A percentile compares a stretch with the other conserved stretches of the same genome.
phyloP scores from a whole-genome alignment of 2,113 vertebrate species.

The Phrynosoma platyrhinos region DNA sequence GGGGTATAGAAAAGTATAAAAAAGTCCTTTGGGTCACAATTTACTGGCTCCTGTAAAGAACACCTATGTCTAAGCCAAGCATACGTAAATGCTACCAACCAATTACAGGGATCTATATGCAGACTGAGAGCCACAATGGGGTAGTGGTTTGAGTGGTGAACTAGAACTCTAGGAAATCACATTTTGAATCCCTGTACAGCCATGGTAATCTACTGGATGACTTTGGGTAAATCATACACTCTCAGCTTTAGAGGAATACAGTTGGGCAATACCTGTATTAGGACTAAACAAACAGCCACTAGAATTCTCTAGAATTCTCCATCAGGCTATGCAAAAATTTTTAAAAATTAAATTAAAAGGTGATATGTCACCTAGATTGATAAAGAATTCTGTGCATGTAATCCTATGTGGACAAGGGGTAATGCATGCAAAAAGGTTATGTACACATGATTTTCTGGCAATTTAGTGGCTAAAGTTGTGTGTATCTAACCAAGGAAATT shows the following conservation, averaged over 20 bases:
- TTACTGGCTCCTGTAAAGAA: neutral
- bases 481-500: neutral
- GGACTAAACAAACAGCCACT: neutral
- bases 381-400: neutral
- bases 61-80: neutral
- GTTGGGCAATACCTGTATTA: neutral
- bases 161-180: too few relatives aligned
- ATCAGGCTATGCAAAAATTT: neutral
- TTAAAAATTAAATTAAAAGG: neutral
- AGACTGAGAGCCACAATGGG: neutral
- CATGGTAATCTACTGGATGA: too few relatives aligned
- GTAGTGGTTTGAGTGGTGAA: neutral
- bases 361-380: neutral
- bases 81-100: neutral
- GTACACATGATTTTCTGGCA: neutral
- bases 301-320: neutral
- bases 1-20: neutral
- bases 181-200: too few relatives aligned
- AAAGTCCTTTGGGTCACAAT: neutral
- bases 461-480: neutral
- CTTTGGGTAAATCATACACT: too few relatives aligned
- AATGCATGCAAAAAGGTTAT: neutral
- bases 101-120: neutral
- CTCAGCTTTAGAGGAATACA: too few relatives aligned
- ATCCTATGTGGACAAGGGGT: too few relatives aligned